These are phyloP conservation scores for Rhinoptilus africanus DNA, from an alignment of 2,113 vertebrate species.

Conservation along the genomic window DNA sequence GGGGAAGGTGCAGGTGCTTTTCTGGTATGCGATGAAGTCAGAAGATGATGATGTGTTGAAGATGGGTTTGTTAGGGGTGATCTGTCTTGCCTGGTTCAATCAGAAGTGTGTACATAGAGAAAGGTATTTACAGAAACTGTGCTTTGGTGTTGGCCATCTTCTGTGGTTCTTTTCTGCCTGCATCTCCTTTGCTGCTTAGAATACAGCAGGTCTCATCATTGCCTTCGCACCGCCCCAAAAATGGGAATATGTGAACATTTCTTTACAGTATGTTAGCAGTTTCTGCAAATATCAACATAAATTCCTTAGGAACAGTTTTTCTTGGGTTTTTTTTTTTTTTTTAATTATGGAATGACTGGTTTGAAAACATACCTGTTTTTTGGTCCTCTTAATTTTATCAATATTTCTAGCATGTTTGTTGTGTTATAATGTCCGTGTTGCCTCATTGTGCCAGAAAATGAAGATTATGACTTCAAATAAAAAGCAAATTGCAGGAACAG, in stretches of 20 bases:
- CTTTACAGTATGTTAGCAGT: neutral
- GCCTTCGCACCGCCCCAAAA: neutral
- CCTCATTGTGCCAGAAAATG: neutral
- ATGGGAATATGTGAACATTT: neutral
- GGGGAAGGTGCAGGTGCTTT: neutral
- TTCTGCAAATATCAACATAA: neutral
- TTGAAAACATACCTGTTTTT: neutral
- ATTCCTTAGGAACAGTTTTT: neutral
- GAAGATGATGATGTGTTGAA: neutral
- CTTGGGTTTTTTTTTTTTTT: neutral
- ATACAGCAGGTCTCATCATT: neutral
- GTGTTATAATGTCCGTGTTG: neutral
- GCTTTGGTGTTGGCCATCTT: neutral
- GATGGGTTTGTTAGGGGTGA: neutral
- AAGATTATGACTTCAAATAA: neutral
- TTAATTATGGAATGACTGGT: neutral
- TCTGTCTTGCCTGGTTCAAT: neutral
- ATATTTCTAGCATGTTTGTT: neutral
- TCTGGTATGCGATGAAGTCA: neutral
- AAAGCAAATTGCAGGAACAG: neutral
- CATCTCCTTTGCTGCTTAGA: neutral
- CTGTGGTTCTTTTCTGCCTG: neutral
- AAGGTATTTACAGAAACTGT: neutral
- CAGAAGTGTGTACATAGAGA: neutral
- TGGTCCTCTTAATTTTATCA: neutral